Percentiles rank a stretch among this genome's conserved stretches.
Conservation (phyloP, 2,888 invertebrate genomes). For the Flexamia atlantica region DNA sequence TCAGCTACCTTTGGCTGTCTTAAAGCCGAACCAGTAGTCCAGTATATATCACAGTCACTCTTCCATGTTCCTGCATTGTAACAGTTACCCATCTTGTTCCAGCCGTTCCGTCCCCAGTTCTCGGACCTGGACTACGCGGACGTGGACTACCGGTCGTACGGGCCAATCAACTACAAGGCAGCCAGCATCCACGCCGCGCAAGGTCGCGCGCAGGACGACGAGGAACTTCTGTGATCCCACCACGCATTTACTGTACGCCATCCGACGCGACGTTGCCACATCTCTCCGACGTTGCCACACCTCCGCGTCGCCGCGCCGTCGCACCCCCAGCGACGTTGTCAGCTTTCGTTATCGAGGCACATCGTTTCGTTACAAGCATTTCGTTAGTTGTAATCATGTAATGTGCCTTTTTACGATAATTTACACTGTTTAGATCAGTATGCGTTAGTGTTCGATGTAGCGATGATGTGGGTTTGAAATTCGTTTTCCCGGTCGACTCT, state of each 20-base stretch:
- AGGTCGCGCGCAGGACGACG: constrained; percentile 76
- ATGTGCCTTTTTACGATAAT: constrained; percentile 52
- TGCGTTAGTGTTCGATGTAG: constrained; percentile 50
- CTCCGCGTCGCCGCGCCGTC: too few relatives aligned
- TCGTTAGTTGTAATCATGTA: constrained; percentile 44
- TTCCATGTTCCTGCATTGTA: too few relatives aligned
- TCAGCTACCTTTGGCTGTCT: too few relatives aligned
- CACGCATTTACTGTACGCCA: constrained; percentile 63
- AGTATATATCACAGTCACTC: too few relatives aligned
- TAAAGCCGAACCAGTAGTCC: too few relatives aligned
- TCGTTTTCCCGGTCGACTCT: constrained; percentile 3
- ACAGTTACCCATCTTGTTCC: too few relatives aligned
- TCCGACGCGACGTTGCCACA: constrained; percentile 6
- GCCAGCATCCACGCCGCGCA: constrained; percentile 90
- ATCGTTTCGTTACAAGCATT: constrained; percentile 38
- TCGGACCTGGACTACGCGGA: constrained; percentile 93
- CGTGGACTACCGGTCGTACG: constrained; percentile 92
- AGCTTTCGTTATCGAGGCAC: constrained; percentile 32
- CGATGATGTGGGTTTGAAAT: constrained; percentile 24
- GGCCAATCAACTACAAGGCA: constrained; percentile 94
- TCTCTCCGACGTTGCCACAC: not conserved
- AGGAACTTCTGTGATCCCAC: constrained; percentile 69
- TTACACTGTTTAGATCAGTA: constrained; percentile 36
- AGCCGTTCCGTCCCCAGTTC: constrained; percentile 89
- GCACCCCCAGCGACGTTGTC: constrained; percentile 12